These are phyloP conservation scores for Tinamus guttatus DNA, from an alignment of 2,113 vertebrate species.

Conservation along the genomic window DNA sequence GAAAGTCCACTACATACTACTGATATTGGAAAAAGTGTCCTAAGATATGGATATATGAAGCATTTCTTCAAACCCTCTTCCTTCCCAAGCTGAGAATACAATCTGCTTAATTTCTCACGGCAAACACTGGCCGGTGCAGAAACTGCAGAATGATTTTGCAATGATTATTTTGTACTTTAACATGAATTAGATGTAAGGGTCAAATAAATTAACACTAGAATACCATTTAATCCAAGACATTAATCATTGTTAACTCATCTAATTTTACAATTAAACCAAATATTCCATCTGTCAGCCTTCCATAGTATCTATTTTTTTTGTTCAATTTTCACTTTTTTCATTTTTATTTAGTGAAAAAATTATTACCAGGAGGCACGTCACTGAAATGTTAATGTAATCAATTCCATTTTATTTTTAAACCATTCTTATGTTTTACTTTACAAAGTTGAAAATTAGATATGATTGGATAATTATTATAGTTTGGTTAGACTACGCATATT, in stretches of 20 bases:
- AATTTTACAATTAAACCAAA: slow-evolving; percentile 61
- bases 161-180: slow-evolving; percentile 60
- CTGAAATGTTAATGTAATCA: slow-evolving; percentile 8
- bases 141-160: neutral
- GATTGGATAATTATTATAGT: slow-evolving; percentile 9
- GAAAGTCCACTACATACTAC: neutral
- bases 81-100: neutral
- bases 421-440: slow-evolving; percentile 3
- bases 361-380: slow-evolving; percentile 14
- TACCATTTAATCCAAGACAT: slow-evolving; percentile 57
- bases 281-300: slow-evolving; percentile 20
- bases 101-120: neutral
- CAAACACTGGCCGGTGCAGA: neutral
- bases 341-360: slow-evolving; percentile 23
- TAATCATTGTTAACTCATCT: slow-evolving; percentile 62
- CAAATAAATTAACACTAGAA: slow-evolving; percentile 67
- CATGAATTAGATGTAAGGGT: slow-evolving; percentile 51
- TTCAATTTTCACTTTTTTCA: neutral
- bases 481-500: neutral
- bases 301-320: neutral
- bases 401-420: slow-evolving; percentile 15
- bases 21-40: neutral
- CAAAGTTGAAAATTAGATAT: slow-evolving; percentile 28
- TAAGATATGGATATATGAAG: neutral
- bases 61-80: neutral